Evolutionary conservation across 1,140 invertebrate genomes (phyloP).

Genomic region (Nomia melanderi): DNA sequence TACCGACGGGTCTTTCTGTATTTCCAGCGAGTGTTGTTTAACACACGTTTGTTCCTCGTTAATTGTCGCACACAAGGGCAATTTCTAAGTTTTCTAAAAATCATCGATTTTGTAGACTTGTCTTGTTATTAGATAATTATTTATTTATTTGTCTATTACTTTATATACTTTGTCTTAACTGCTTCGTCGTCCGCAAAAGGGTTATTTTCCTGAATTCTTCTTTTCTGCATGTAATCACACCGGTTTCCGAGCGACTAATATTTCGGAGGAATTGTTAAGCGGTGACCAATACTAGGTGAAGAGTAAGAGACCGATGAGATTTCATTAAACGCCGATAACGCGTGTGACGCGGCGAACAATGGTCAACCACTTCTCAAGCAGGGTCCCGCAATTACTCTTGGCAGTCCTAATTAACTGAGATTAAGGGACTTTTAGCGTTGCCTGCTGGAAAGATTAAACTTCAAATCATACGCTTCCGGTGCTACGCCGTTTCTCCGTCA

Average conservation of each 20-base stretch:
- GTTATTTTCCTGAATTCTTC: no score
- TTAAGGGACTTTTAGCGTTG: constrained; percentile 39
- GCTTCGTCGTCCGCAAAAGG: no score
- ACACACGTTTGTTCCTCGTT: no score
- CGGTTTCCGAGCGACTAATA: background rate
- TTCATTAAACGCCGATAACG: constrained; percentile 48
- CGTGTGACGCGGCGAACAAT: constrained; percentile 42
- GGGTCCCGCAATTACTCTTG: constrained; percentile 39
- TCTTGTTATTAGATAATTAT: no score
- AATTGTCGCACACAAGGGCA: no score
- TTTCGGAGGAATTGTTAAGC: background rate
- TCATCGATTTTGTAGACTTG: no score
- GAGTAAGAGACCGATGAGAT: constrained; percentile 15
- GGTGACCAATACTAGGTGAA: background rate
- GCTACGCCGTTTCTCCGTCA: constrained; percentile 22
- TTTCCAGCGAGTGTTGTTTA: no score
- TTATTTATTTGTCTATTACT: no score
- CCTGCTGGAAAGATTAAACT: constrained; percentile 28
- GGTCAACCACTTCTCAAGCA: constrained; percentile 33
- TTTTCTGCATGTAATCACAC: no score
- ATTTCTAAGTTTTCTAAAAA: no score
- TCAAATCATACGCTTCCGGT: constrained; percentile 20
- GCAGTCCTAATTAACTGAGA: constrained; percentile 51
- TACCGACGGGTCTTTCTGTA: no score
- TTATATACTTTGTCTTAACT: no score